Percentiles rank a stretch among this genome's conserved stretches.
Evolutionary conservation across 2,797 vertebrate genomes (phyloP).

Genomic region (Cryptoprocta ferox): DNA sequence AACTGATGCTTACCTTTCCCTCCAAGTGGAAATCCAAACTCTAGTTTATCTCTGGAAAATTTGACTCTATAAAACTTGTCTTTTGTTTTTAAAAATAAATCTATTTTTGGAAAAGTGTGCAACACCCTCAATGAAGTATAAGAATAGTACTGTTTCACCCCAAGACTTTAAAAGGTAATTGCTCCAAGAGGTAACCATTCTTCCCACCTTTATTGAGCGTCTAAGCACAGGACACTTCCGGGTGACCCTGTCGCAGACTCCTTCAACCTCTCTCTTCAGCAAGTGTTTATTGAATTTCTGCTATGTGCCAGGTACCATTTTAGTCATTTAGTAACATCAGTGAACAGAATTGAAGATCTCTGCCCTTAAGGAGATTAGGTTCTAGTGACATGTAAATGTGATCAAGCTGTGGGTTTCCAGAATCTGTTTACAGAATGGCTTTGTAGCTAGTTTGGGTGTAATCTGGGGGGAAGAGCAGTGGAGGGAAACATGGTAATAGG

Average conservation of each 20-base stretch:
- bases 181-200: background rate
- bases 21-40: conserved; percentile 56
- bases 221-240: background rate
- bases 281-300: background rate
- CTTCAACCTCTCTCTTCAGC: background rate
- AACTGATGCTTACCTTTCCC: conserved; percentile 31
- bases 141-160: background rate
- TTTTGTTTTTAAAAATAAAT: conserved; percentile 84
- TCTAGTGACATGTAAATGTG: background rate
- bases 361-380: background rate
- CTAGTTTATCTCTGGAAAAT: conserved; percentile 66
- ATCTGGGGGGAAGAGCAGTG: background rate
- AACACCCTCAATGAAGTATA: conserved; percentile 40
- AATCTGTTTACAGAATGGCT: background rate
- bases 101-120: conserved; percentile 46
- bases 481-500: background rate
- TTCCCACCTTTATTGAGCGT: conserved; percentile 29
- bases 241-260: background rate
- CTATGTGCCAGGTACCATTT: background rate
- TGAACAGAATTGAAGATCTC: conserved; percentile 27
- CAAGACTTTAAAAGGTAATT: background rate
- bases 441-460: background rate
- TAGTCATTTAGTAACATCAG: background rate
- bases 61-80: conserved; percentile 19
- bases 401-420: conserved; percentile 4